Evolutionary conservation across 2,888 invertebrate genomes (phyloP).

Genomic region (Tenthredo mesomela): DNA sequence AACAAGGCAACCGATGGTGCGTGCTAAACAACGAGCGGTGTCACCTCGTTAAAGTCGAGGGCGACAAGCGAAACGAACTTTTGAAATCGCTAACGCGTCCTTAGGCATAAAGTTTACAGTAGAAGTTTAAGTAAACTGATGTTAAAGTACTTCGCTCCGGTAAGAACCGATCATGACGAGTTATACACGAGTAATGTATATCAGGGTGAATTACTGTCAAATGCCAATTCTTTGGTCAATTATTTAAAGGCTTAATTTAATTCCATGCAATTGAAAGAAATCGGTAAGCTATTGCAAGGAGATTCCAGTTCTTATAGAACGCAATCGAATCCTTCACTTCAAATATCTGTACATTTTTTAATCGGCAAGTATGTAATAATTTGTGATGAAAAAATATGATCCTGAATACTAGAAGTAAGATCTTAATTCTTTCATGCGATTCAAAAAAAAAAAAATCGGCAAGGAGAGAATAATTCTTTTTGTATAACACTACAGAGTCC

Average conservation of each 20-base stretch:
- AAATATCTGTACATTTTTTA: neutral
- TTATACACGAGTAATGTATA: neutral
- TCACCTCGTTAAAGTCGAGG: slow-evolving; percentile 70
- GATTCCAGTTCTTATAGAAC: neutral
- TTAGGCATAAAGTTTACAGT: slow-evolving; percentile 28
- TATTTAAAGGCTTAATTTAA: neutral
- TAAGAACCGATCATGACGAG: neutral
- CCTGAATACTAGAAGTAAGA: no score
- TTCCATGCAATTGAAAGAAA: no score
- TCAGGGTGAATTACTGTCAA: neutral
- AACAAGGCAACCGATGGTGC: slow-evolving; percentile 69
- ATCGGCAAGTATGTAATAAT: no score
- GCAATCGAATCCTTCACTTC: no score
- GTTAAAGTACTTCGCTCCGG: neutral
- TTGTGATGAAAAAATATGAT: no score
- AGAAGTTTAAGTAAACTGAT: neutral
- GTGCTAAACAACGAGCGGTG: slow-evolving; percentile 66
- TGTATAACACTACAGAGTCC: no score
- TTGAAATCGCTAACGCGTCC: slow-evolving; percentile 26
- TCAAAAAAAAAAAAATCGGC: no score
- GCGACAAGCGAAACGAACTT: slow-evolving; percentile 59
- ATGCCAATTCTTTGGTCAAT: neutral
- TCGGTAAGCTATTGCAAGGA: neutral
- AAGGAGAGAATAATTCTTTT: no score
- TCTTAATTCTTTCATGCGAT: no score